Base-by-base conservation (phyloP, 2,113 vertebrate species). In the Microtus pennsylvanicus region DNA sequence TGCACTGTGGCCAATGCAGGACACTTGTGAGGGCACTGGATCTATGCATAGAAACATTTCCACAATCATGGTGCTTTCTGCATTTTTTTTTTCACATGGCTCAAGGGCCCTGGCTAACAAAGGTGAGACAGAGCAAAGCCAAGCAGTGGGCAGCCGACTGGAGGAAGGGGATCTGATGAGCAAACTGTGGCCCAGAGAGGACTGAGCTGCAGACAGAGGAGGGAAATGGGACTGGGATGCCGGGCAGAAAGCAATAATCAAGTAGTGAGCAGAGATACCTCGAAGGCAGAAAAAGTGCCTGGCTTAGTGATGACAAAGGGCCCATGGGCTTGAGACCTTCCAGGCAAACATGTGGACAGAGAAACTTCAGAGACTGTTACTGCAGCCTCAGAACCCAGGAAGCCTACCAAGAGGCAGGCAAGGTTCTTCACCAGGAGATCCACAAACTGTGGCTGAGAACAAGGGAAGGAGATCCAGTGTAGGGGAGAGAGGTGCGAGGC, bases 51-150 rank as follows among this genome's bases (percentile, higher is more conserved):
- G 61, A 26, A 17, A 38, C 87, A 47, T 72, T 67, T 94, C 90
- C 89, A 82, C n/a, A 10, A 28, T 26, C 94, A 81, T 24, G 63
- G 70, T 47, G 70, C 55, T 50, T 72, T 87, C 35, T 90, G 72
- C 72, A 24, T 42, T 89, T 65, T 76, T 0, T 0, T 91, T 82
- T 75, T 87, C 85, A 38, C 92, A 88, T 88, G 92, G 78, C 81
- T 45, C 3, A 11, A 75, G 83, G 75, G 78, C 89, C 90, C 67
- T 65, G 77, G 81, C 63, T 94, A 91, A 97, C 33, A 61, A 80
- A 95, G 95, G 52, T n/a, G 50, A 85, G 92, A 61, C 86, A 63
- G 88, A 87, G 9, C 70, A 93, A 90, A 85, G 86, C 38, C 50
- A 70, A 86, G 77, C 72, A 69, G 85, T 61, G 21, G 52, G 89